These are phyloP conservation scores for Formicarius rufipectus DNA, from an alignment of 2,113 vertebrate species.

Conservation along the genomic window DNA sequence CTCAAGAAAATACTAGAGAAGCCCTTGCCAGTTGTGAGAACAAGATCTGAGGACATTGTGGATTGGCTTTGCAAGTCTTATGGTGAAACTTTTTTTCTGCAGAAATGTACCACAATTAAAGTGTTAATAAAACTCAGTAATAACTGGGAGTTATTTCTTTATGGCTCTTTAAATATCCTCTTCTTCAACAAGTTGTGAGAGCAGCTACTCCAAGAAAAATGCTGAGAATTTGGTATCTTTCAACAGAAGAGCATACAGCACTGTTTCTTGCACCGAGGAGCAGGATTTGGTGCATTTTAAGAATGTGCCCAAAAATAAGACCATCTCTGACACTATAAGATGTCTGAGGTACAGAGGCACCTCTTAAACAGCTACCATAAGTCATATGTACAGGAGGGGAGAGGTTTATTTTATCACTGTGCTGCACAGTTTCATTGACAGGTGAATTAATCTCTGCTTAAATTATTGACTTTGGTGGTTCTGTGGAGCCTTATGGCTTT, in stretches of 20 bases:
- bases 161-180: neutral
- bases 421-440: neutral
- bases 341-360: neutral
- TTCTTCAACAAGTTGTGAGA: neutral
- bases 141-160: neutral
- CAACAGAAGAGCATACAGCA: neutral
- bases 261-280: neutral
- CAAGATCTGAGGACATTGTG: accelerated
- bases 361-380: neutral
- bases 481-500: neutral
- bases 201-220: neutral
- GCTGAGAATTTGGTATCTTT: neutral
- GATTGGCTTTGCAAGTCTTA: neutral
- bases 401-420: neutral
- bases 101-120: neutral
- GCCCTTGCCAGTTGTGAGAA: neutral
- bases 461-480: neutral
- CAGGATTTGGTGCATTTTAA: neutral
- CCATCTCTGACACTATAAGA: neutral
- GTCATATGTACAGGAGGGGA: neutral
- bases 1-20: neutral
- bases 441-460: neutral
- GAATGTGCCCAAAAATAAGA: neutral
- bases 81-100: accelerated
- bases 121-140: neutral